Evolutionary conservation across 2,797 vertebrate species (phyloP), one percentile per base, ranked within the genome.

Genomic region (Stomatorhinus walkeri): DNA sequence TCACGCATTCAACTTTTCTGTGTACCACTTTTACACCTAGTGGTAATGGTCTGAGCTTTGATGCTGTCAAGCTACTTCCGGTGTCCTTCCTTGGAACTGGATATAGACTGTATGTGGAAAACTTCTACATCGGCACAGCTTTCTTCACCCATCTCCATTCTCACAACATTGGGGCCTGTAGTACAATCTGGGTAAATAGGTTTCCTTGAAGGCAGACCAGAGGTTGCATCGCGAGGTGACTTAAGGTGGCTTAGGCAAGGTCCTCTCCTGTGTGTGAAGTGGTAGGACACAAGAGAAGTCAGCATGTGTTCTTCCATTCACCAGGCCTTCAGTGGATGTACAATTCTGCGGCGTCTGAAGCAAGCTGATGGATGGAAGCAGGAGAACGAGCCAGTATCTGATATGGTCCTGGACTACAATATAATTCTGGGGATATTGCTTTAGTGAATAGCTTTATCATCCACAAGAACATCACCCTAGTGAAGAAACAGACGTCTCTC

Each of bases 101-200:
- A 1, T 95, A 95, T 88, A 93, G 93, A 48, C 91, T 95, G 28
- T 95, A 93, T 2, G 92, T 95, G 8, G 94, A 95, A 85, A 94
- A 92, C 92, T 95, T 93, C 48, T 95, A 94, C 93, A 94, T 94
- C 8, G 94, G 94, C 68, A 92, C 93, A 0, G 85, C 87, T n/a
- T 91, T 95, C 16, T 91, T 91, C 79, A 68, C 7, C 1, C 86
- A 90, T 24, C 89, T 92, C 7, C 52, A 87, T 2, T 0, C 0
- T 1, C 88, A 88, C 9, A 88, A 10, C 0, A 76, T 93, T 0
- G 93, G 93, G 24, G 88, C 88, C 6, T 85, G 88, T 24, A 83
- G 88, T 7, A 95, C 94, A 0, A 61, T 95, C 0, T 91, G 93
- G 0, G 83, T 91, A 2, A 93, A 90, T 0, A 0, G 90, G 88